Base-by-base conservation (phyloP, 2,113 vertebrate species). In the Machaerirhynchus nigripectus region DNA sequence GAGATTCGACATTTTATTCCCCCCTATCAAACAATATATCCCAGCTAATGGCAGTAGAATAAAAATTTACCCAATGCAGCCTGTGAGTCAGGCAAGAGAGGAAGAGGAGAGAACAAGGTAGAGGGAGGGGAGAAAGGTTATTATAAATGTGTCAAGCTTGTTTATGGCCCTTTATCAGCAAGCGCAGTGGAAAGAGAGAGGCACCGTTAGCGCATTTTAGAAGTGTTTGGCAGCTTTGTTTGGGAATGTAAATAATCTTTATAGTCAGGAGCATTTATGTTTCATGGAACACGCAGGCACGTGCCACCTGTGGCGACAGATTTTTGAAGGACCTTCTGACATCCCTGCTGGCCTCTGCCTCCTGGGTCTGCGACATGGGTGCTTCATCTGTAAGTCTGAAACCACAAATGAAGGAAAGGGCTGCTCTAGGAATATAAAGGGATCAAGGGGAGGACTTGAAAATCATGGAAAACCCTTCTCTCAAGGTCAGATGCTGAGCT, bases 221-320 rank as follows among this genome's bases (percentile, higher is more conserved):
- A 98, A 97, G 81, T 22, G 92, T 89, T 90, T 95, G 96, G 89
- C 96, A 97, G 96, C 82, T 91, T 92, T 69, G 93, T 84, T 93
- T 87, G 47, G 70, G 95, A 95, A 97, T 97, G 97, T 98, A 98
- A 98, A 98, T 98, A 98, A 98, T 98, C 97, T 98, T 98, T 97
- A 97, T 95, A 96, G 97, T 93, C 96, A 55, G 71, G 87, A 95
- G 87, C 94, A 84, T 97, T 98, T 98, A 89, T 79, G 95, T 97
- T 95, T 93, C 96, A 92, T 30, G 78, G 95, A 97, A 93, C 31
- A 71, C 0, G 15, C 64, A 88, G 88, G 80, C 80, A 85, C 6
- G 10, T 89, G 59, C 80, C 95, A 82, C 92, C 95, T 87, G 14
- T n/a, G 0, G 53, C 1, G 0, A 68, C 65, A 87, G 87, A 89